Evolutionary conservation across 2,797 vertebrate species (phyloP), one percentile per base, ranked within the genome.

Genomic region (Leptoclinus maculatus): DNA sequence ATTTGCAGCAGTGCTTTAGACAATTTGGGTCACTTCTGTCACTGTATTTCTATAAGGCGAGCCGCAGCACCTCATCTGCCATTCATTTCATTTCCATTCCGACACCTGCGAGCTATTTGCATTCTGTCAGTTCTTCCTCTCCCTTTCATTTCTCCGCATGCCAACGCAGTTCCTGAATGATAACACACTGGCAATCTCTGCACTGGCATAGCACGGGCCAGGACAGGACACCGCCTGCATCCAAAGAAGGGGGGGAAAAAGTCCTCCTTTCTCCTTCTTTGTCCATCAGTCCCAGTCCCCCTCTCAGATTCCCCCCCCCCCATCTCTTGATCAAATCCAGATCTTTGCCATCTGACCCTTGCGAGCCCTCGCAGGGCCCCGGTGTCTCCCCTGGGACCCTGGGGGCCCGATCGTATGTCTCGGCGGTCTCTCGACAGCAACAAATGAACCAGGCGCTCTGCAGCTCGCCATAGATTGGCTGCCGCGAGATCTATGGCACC

Each of bases 1-100:
- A 91, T 83, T 84, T 84, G 80, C 64, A 72, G 81, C 80, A 60
- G 86, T 75, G 80, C 85, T 89, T 88, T 74, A 83, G 84, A 92
- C 90, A 89, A 94, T 93, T 82, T 90, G 85, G 89, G 90, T 90
- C 88, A 92, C 85, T 89, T 85, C 81, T 84, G 89, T 86, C 87
- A 83, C 76, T 72, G 87, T 80, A 69, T 89, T 88, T 90, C 88
- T 85, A 80, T 86, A 84, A 71, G 74, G 74, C 66, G 23, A 84
- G 86, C 67, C 66, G 85, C 80, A 92, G 91, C 87, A 90, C 80
- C 89, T 90, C 88, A 79, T 89, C 88, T 88, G 87, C 82, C 91
- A 83, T 85, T 92, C 87, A 88, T 86, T 88, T 84, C 63, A 84
- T 88, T 90, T 89, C 84, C 80, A 91, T 88, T 76, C 82, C 80